These are phyloP conservation scores for Oithona nana DNA, from an alignment of 2,888 invertebrate species.

Conservation along the genomic window DNA sequence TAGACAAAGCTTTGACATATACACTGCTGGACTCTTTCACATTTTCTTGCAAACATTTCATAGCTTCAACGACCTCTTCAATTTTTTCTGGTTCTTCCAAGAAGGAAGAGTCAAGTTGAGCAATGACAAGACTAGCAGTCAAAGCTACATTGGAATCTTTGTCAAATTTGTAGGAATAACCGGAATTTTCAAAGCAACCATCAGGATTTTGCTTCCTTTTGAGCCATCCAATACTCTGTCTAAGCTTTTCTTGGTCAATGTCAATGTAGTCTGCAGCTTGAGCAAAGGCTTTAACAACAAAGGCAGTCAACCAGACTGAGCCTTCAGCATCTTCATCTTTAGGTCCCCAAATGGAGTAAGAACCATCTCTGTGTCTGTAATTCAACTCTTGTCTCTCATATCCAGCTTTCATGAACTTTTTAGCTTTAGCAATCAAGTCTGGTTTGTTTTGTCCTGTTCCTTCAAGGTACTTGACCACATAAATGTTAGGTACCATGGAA, in stretches of 20 bases:
- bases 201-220: not conserved
- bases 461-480: conserved; percentile 19
- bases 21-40: not conserved
- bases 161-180: conserved; percentile 12
- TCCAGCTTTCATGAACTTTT: conserved; percentile 4
- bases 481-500: conserved; percentile 20
- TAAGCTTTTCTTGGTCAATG: conserved; percentile 2
- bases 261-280: conserved; percentile 17
- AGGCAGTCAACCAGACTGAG: conserved; percentile 18
- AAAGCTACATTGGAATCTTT: not conserved
- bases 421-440: conserved; percentile 2
- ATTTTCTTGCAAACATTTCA: not conserved
- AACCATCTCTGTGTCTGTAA: conserved; percentile 13
- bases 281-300: conserved; percentile 17
- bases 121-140: not conserved
- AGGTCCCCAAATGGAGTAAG: conserved; percentile 15
- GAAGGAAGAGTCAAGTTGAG: not conserved
- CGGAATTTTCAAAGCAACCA: conserved; percentile 20
- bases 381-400: conserved; percentile 9
- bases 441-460: conserved; percentile 15
- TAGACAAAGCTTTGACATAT: not conserved
- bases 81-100: not conserved
- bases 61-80: not conserved
- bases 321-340: conserved; percentile 3
- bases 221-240: conserved; percentile 6